A percentile compares a stretch with the other conserved stretches of the same genome.
phyloP scores from a whole-genome alignment of 2,113 vertebrate genomes.

The Elephas maximus region DNA sequence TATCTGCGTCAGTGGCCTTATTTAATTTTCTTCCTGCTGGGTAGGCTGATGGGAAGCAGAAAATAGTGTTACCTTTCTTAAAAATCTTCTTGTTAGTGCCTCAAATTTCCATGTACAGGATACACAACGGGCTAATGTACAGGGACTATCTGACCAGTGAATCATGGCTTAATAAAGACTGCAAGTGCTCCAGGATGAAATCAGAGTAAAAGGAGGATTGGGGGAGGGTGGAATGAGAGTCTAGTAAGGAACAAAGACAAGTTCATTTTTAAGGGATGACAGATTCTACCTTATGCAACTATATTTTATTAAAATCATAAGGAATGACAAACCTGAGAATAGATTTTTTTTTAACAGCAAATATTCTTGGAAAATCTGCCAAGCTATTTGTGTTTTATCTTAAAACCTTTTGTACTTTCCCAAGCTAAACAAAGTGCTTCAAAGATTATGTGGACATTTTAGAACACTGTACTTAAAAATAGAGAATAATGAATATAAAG shows the following conservation, averaged over 20 bases:
- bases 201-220: neutral
- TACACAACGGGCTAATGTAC: neutral
- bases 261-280: constrained; percentile 80
- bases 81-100: neutral
- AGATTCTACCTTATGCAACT: constrained; percentile 73
- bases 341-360: constrained; percentile 65
- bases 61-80: neutral
- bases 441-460: constrained; percentile 65
- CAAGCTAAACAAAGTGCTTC: constrained; percentile 46
- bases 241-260: constrained; percentile 81
- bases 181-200: neutral
- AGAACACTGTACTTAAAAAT: constrained; percentile 54
- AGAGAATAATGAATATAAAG: constrained; percentile 63
- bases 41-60: neutral
- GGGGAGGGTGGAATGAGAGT: constrained; percentile 76
- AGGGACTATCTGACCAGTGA: neutral
- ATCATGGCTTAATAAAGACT: neutral
- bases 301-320: constrained; percentile 30
- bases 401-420: constrained; percentile 63
- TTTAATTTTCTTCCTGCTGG: neutral
- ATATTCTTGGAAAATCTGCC: constrained; percentile 74
- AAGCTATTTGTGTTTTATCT: constrained; percentile 71
- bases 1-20: neutral
- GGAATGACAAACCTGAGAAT: constrained; percentile 72
- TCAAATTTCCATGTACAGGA: neutral